Base-by-base conservation (phyloP, 1,140 invertebrate genomes). In the Drosophila lowei region DNA sequence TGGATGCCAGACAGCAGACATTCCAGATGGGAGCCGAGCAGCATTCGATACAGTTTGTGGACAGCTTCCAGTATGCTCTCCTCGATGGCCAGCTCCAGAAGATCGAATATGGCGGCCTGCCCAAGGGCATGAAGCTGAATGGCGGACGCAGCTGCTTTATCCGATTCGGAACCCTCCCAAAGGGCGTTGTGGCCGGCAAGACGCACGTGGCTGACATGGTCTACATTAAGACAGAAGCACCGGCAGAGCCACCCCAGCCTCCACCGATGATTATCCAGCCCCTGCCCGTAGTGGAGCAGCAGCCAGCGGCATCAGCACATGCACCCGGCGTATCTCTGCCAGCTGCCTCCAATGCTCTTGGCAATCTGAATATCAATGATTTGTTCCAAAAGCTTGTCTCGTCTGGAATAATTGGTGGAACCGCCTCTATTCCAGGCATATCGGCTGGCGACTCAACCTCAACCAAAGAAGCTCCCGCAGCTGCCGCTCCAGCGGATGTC, bases 101-200 rank as follows among this genome's bases (percentile, higher is more conserved):
- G 88, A 94, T 96, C 2, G 95, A 97, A 67, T 99, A 98, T 93
- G 98, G 98, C 49, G 98, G 97, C 8, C 93, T 98, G 43, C 97
- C 98, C 0, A 97, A 97, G 83, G 95, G 97, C 1, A 95, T 98
- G 55, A 93, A 95, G 53, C 93, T 98, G 25, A 94, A 95, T 21
- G 95, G 95, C 16, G 95, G 95, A 16, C 94, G 95, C 64, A 95
- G 95, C 71, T 96, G 97, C 91, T 97, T 96, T 76, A 94, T 99
- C 18, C 93, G 97, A 34, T 95, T 98, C 70, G 94, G 95, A 0
- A 95, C 95, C 0, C 92, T 98, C 53, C 96, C 97, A 0, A 94
- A 95, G 53, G 95, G 95, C 23, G 92, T 96, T 2, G 93, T 93
- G 47, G 94, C 95, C 1, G 96, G 96, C 0, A 93, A 93, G 58